A percentile compares a stretch with the other conserved stretches of the same genome.
These are phyloP conservation scores for Rostratula benghalensis DNA, from an alignment of 2,113 vertebrate species.

Conservation along the genomic window DNA sequence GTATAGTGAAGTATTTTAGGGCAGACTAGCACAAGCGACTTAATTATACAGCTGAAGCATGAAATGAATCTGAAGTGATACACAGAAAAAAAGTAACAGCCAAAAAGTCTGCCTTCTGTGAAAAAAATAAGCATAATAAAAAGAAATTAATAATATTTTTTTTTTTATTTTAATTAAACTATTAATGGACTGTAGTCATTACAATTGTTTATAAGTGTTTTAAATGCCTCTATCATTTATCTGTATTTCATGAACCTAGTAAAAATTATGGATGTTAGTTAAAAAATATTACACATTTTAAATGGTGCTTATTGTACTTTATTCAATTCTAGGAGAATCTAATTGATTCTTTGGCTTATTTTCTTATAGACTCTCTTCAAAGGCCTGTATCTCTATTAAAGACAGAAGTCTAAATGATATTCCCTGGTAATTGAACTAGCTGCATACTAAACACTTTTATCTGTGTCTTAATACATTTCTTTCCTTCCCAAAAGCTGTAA, in stretches of 20 bases:
- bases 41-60: not conserved
- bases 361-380: conserved; percentile 41
- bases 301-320: conserved; percentile 24
- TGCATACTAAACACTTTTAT: conserved; percentile 57
- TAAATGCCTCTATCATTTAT: conserved; percentile 30
- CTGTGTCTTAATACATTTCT: conserved; percentile 38
- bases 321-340: conserved; percentile 29
- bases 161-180: conserved; percentile 58
- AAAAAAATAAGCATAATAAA: not conserved
- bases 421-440: conserved; percentile 47
- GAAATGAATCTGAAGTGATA: not conserved
- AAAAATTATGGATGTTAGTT: conserved; percentile 48
- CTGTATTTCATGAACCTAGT: not conserved
- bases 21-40: not conserved
- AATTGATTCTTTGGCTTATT: conserved; percentile 53
- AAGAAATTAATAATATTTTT: not conserved
- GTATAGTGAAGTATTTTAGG: not conserved
- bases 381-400: conserved; percentile 43
- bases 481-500: conserved; percentile 39
- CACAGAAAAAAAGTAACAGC: not conserved
- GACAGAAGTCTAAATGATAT: conserved; percentile 46
- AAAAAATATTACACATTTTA: conserved; percentile 45
- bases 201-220: not conserved
- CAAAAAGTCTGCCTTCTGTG: not conserved
- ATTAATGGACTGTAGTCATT: conserved; percentile 13